Base-by-base conservation (phyloP, 2,113 vertebrate species). In the Notothenia coriiceps region DNA sequence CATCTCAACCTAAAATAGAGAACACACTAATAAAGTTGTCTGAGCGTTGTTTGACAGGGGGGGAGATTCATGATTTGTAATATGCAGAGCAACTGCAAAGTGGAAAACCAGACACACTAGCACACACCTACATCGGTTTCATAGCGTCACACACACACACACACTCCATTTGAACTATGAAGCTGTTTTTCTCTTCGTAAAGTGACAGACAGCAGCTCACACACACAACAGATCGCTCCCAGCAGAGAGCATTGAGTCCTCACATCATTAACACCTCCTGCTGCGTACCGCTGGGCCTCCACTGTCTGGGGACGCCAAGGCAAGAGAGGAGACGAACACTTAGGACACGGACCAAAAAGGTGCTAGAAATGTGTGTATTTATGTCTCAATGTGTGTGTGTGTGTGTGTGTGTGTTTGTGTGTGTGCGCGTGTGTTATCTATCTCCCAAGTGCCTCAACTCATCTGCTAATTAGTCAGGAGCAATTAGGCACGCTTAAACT, bases 201-300 rank as follows among this genome's bases (percentile, higher is more conserved):
- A 80, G 89, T 90, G 90, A 93, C 86, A 93, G 92, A 93, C 92
- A 90, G 84, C 76, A 80, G 88, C 84, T 76, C 77, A 83, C 89
- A 80, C 35, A 40, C 85, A 86, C 89, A 89, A 88, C 86, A 91
- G 80, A 82, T 83, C 82, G 10, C 82, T 93, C 91, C 92, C 92
- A 85, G 83, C 77, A 89, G 92, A 91, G 79, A 86, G 86, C 86
- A 82, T 78, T 60, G 61, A 90, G 82, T 84, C 83, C 86, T 90
- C 88, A 92, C 91, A 90, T 93, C 92, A 93, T 93, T 93, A 93
- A 92, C 92, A 89, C 92, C 90, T 89, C 86, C 85, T 66, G 79
- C 88, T 90, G 90, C 49, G 87, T 80, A 80, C 81, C 78, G 29
- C 88, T 56, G 78, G 81, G 87, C 72, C 46, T 73, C 72, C 14